A percentile compares a stretch with the other conserved stretches of the same genome.
These are phyloP conservation scores for Huso huso DNA, from an alignment of 2,797 vertebrate genomes.

Conservation along the genomic window DNA sequence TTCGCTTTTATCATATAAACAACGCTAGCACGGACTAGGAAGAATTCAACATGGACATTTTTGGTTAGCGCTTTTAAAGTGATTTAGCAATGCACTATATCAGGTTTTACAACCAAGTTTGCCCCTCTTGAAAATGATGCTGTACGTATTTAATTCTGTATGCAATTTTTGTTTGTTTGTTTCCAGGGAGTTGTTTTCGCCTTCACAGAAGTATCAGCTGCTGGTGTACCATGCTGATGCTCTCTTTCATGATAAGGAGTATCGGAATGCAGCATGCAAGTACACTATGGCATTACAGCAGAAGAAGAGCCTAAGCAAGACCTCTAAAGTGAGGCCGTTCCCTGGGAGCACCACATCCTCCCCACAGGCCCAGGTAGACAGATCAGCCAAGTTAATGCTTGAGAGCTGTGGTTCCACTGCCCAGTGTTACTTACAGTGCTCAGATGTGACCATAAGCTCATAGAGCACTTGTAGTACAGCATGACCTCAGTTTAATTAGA, in stretches of 20 bases:
- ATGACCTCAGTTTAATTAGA: no score
- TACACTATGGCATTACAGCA: slow-evolving; percentile 95
- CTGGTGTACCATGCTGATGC: slow-evolving; percentile 93
- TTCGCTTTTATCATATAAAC: no score
- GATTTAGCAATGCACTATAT: no score
- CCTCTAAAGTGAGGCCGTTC: slow-evolving; percentile 91
- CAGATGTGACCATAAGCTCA: background rate
- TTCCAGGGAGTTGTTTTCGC: slow-evolving; percentile 84
- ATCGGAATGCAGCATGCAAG: slow-evolving; percentile 93
- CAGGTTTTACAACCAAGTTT: no score
- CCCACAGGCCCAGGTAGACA: slow-evolving; percentile 79
- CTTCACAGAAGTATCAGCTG: slow-evolving; percentile 95
- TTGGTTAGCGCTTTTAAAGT: background rate
- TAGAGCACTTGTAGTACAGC: no score
- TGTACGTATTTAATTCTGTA: background rate
- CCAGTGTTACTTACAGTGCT: background rate
- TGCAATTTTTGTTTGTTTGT: slow-evolving; percentile 20
- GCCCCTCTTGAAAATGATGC: no score
- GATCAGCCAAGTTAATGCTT: background rate
- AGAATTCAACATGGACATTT: no score
- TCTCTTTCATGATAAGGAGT: slow-evolving; percentile 96
- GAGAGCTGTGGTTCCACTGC: background rate
- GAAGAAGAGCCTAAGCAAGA: slow-evolving; percentile 95
- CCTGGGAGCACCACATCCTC: slow-evolving; percentile 76
- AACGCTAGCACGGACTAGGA: no score